Base-by-base conservation (phyloP, 1,140 invertebrate genomes). In the Drosophila kohkoa region DNA sequence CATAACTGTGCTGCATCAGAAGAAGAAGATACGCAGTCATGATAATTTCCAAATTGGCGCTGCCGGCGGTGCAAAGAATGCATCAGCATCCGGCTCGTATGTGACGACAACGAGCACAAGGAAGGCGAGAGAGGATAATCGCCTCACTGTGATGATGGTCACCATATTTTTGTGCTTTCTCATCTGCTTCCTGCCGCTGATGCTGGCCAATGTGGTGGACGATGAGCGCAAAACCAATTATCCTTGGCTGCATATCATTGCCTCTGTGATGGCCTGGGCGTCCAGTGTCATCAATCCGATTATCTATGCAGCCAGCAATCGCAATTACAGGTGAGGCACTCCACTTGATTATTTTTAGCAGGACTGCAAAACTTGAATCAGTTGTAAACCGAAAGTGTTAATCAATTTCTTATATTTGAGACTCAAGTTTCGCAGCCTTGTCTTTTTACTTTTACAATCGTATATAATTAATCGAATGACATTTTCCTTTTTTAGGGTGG, bases 251-350 rank as follows among this genome's bases (percentile, higher is more conserved):
- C 96, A 98, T 85, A 95, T 97, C 8, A 93, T 97, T 30, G 96
- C 96, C 1, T 97, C 97, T 0, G 95, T 97, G 28, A 92, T 97
- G 55, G 96, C 96, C 1, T 98, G 97, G 97, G 96, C 96, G 1
- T 97, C 96, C 0, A 95, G 96, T 51, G 96, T 97, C 35, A 95
- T 97, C 75, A 98, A 98, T 92, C 97, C 97, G 0, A 94, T 98
- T 65, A 97, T 98, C 76, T 98, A 98, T 93, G 97, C 96, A 0
- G 96, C 95, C 3, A 97, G 96, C 60, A 98, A 97, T 91, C 94
- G 96, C 77, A 95, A 97, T 73, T 98, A 98, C 82, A 88, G 91
- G 91, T 92, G 49, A 51, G 11, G 0, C 3, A 25, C 3, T 0
- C 20, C 20, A 25, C n/a, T 52, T 52, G 1, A 60, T 8, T 7